Conservation (phyloP, 2,888 invertebrate species). For the Agrochola litura region DNA sequence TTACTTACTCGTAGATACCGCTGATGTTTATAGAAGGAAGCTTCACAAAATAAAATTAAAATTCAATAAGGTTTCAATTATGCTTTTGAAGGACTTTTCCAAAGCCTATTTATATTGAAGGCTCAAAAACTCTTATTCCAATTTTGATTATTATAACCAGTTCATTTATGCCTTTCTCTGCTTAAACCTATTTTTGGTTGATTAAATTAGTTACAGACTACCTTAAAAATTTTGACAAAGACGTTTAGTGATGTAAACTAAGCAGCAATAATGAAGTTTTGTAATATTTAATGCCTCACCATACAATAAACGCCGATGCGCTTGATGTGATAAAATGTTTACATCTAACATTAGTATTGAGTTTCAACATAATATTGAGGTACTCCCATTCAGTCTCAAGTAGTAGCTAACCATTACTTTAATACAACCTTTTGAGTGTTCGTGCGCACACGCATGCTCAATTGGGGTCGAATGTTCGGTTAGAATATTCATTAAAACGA, state of each 20-base stretch:
- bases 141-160: neutral
- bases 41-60: neutral
- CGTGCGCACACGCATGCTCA: conserved; percentile 65
- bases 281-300: conserved; percentile 35
- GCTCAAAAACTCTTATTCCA: neutral
- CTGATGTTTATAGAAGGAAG: neutral
- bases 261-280: conserved; percentile 4
- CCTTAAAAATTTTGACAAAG: neutral
- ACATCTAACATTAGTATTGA: conserved; percentile 42
- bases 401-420: conserved; percentile 61
- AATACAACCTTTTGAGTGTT: conserved; percentile 67
- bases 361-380: conserved; percentile 52
- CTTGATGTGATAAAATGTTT: conserved; percentile 36
- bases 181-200: neutral
- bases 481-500: conserved; percentile 67
- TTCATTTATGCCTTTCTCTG: neutral
- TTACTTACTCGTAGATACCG: neutral
- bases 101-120: neutral
- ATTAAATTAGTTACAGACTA: neutral
- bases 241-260: neutral
- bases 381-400: conserved; percentile 55
- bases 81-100: neutral
- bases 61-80: neutral
- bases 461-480: conserved; percentile 69
- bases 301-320: conserved; percentile 32